Percentiles rank a stretch among this genome's conserved stretches.
These are phyloP conservation scores for Zaprionus ornatus DNA, from an alignment of 1,140 invertebrate species.

Conservation along the genomic window DNA sequence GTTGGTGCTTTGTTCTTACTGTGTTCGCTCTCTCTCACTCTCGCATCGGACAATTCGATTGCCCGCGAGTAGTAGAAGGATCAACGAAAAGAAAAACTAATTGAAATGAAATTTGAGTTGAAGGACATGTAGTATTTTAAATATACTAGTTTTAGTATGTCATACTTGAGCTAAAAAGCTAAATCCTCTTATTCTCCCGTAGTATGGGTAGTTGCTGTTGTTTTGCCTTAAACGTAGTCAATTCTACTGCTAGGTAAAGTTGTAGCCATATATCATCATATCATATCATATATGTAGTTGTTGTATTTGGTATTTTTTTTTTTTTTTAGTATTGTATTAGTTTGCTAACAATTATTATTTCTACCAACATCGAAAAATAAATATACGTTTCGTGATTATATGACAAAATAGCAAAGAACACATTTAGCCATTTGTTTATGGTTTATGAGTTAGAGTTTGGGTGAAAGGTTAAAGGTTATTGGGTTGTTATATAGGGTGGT, in stretches of 20 bases:
- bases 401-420: conserved; percentile 80
- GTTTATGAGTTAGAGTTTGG: conserved; percentile 22
- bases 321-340: conserved; percentile 17
- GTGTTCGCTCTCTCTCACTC: conserved; percentile 46
- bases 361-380: conserved; percentile 80
- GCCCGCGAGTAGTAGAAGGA: conserved; percentile 44
- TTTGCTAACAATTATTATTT: conserved; percentile 65
- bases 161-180: conserved; percentile 24
- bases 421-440: conserved; percentile 71
- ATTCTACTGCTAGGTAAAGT: conserved; percentile 29
- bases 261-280: conserved; percentile 39
- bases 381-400: conserved; percentile 71
- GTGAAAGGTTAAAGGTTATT: neutral
- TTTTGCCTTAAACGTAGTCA: conserved; percentile 35
- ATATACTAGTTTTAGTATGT: conserved; percentile 12
- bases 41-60: conserved; percentile 63
- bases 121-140: conserved; percentile 10
- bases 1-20: conserved; percentile 84
- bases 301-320: conserved; percentile 27
- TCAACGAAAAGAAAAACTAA: conserved; percentile 52
- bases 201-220: neutral
- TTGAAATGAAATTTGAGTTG: neutral
- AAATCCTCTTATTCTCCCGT: conserved; percentile 6
- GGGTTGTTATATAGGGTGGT: neutral
- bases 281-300: conserved; percentile 35